phyloP scores from a whole-genome alignment of 35 echinoderm and acorn worm genomes.

The Ophioderma brevispina region DNA sequence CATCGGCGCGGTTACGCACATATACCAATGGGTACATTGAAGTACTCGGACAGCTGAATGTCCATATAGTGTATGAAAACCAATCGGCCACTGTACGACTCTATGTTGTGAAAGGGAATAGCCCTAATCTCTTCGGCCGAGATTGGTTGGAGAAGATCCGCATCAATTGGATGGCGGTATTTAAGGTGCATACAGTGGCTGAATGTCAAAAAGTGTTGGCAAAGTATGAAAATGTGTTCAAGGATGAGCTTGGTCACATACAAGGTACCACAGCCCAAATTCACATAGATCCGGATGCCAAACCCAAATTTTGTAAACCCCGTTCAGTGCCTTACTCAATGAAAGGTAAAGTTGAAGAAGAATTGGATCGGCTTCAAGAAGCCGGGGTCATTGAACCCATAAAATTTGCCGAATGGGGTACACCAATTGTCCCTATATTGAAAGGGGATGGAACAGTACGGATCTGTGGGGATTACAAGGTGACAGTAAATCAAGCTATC shows the following conservation, averaged over 20 bases:
- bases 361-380: not conserved
- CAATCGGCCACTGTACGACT: not conserved
- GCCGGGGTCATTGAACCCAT: not conserved
- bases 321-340: not conserved
- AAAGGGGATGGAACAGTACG: not conserved
- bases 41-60: no score
- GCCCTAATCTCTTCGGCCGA: not conserved
- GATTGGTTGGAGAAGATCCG: not conserved
- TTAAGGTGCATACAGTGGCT: not conserved
- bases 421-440: not conserved
- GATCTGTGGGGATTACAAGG: not conserved
- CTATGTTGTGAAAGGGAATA: not conserved
- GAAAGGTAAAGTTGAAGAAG: not conserved
- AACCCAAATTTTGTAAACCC: constrained; percentile 2
- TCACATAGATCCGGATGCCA: not conserved
- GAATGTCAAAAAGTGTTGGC: not conserved
- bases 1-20: no score
- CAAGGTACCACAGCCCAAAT: constrained; percentile 18
- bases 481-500: not conserved
- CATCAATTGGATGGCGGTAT: not conserved
- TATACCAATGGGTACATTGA: no score
- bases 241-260: constrained; percentile 7
- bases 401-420: not conserved
- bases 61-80: no score
- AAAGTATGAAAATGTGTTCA: constrained; percentile 48